Evolutionary conservation across 2,888 invertebrate genomes (phyloP).

Genomic region (Drosophila leonis): DNA sequence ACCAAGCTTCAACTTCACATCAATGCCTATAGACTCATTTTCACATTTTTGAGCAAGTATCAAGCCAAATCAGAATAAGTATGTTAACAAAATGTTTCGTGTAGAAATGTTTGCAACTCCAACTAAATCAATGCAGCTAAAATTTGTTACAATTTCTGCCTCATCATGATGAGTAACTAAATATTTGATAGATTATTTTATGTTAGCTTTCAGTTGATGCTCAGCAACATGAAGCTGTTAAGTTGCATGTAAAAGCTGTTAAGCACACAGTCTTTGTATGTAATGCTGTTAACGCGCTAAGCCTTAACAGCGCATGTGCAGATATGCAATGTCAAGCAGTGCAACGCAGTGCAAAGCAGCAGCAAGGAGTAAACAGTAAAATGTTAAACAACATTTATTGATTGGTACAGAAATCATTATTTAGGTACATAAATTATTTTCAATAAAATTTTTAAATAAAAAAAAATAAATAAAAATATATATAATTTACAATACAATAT

Average conservation of each 20-base stretch:
- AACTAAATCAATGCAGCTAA: background rate
- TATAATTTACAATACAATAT: background rate
- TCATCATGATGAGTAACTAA: background rate
- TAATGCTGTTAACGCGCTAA: background rate
- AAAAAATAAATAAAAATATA: background rate
- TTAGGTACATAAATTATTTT: background rate
- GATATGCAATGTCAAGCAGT: constrained; percentile 6
- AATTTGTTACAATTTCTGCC: background rate
- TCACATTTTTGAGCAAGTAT: background rate
- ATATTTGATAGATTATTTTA: background rate
- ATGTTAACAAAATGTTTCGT: background rate
- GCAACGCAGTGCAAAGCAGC: background rate
- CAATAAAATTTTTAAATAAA: background rate
- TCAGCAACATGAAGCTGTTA: background rate
- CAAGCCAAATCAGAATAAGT: background rate
- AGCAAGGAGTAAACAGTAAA: background rate
- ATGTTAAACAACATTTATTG: background rate
- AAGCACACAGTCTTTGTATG: background rate
- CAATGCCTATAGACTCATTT: background rate
- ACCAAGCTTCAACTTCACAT: no score
- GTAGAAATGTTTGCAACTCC: background rate
- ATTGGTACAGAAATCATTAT: background rate
- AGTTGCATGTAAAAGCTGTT: background rate
- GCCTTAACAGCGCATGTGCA: constrained; percentile 1
- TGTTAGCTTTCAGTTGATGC: background rate